A percentile compares a stretch with the other conserved stretches of the same genome.
Evolutionary conservation across 1,140 invertebrate species (phyloP).

Genomic region (Metopolophium dirhodum): DNA sequence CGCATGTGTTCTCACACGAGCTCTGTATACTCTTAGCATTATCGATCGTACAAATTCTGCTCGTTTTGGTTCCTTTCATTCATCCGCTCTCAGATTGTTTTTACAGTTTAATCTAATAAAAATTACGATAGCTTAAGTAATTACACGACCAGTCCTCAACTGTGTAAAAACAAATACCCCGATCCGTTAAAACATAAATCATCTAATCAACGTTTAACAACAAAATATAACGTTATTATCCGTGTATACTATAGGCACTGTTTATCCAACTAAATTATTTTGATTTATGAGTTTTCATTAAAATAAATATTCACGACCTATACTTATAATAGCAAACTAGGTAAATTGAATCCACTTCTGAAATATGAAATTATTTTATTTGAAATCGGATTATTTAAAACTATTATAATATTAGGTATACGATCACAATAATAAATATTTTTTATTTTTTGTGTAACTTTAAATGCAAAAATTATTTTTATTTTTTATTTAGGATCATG

Average conservation of each 20-base stretch:
- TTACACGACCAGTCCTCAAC: background rate
- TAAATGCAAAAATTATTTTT: background rate
- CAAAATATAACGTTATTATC: background rate
- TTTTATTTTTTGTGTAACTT: background rate
- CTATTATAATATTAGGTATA: background rate
- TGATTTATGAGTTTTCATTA: background rate
- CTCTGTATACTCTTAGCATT: constrained; percentile 21
- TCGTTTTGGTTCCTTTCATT: constrained; percentile 48
- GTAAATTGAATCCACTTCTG: background rate
- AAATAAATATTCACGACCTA: background rate
- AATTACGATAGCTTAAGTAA: background rate
- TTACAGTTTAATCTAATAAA: background rate
- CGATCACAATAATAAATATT: background rate
- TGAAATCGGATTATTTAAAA: background rate
- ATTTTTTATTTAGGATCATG: background rate
- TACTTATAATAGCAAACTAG: background rate
- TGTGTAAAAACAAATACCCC: background rate
- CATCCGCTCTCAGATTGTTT: background rate
- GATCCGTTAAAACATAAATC: background rate
- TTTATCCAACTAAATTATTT: background rate
- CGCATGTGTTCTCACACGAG: constrained; percentile 35
- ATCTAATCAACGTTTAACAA: background rate
- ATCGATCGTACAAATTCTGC: constrained; percentile 39
- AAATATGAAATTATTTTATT: background rate
- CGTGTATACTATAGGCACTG: background rate